Base-by-base conservation (phyloP, 1,140 invertebrate species). In the Pseudomyrmex flavicornis region DNA sequence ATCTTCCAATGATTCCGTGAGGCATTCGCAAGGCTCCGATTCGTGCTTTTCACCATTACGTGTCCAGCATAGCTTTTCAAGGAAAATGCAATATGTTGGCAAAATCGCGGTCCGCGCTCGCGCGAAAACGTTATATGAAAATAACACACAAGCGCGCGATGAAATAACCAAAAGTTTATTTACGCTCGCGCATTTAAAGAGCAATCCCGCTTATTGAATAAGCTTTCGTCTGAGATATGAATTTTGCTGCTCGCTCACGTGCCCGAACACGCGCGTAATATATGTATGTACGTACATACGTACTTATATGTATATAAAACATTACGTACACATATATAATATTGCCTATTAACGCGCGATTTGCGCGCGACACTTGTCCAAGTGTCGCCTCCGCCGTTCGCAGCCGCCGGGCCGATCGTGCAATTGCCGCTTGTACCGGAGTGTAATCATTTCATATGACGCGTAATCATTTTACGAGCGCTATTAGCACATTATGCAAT, bases 401-500 rank as follows among this genome's bases (percentile, higher is more conserved):
- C 62, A 20, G 20, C 12, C 5, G 15, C 7, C 13, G 20, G 17
- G 46, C 35, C 56, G 68, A 70, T 56, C 54, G 69, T 54, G 65
- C 76, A 79, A 70, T 80, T 59, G 76, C 66, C 66, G 44, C 56
- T 35, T 48, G 44, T 35, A 46, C 54, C 50, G 7, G 17, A 59
- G 54, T 80, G 68, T 80, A 70, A 80, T 80, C 66, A 80, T 80
- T 80, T 80, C 76, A 80, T 80, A 72, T 26, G 76, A 80, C 76
- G 52, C 66, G 66, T 80, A 72, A 80, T 50, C 76, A 80, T 80
- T 80, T 80, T 80, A 80, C 76, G 76, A 72, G 66, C 54, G 76
- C 76, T 80, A 80, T 80, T 80, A 80, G 66, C 76, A 61, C 76
- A 80, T 80, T 80, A 80, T 72, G 76, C 76, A 80, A 80, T 80